Conservation (phyloP, 2,113 vertebrate genomes). For the Romanogobio albipinnatus region DNA sequence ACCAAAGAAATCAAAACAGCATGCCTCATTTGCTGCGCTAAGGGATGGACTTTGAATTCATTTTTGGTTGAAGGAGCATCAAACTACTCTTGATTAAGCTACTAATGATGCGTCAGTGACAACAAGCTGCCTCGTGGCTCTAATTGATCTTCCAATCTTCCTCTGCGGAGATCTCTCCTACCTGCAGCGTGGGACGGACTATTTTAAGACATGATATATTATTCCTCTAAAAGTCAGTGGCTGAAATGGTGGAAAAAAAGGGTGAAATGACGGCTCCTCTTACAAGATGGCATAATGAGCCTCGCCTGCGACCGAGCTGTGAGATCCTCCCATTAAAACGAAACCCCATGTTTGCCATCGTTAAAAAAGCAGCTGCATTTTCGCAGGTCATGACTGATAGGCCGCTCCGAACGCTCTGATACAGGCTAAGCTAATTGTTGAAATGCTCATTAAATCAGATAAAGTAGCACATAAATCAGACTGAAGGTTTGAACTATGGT, state of each 20-base stretch:
- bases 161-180: constrained; percentile 50
- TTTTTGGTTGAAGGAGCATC: constrained; percentile 41
- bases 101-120: constrained; percentile 55
- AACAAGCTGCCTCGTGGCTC: constrained; percentile 50
- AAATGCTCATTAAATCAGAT: constrained; percentile 76
- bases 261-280: constrained; percentile 42
- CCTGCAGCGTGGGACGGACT: constrained; percentile 51
- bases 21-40: constrained; percentile 24
- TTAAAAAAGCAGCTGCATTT: constrained; percentile 70
- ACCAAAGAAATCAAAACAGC: constrained; percentile 40
- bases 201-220: constrained; percentile 63
- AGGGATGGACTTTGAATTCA: constrained; percentile 28
- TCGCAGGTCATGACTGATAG: constrained; percentile 68
- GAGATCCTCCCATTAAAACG: constrained; percentile 73
- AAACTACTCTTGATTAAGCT: constrained; percentile 56
- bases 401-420: constrained; percentile 57
- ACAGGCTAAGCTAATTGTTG: constrained; percentile 75
- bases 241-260: constrained; percentile 51
- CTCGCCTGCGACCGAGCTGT: constrained; percentile 55
- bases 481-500: constrained; percentile 66
- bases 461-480: constrained; percentile 77
- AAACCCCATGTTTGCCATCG: constrained; percentile 58
- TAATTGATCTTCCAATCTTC: constrained; percentile 51
- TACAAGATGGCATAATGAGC: constrained; percentile 66
- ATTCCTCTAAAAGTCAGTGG: constrained; percentile 62